A percentile compares a stretch with the other conserved stretches of the same genome.
phyloP scores from a whole-genome alignment of 2,113 vertebrate species.

The Steatornis caripensis region DNA sequence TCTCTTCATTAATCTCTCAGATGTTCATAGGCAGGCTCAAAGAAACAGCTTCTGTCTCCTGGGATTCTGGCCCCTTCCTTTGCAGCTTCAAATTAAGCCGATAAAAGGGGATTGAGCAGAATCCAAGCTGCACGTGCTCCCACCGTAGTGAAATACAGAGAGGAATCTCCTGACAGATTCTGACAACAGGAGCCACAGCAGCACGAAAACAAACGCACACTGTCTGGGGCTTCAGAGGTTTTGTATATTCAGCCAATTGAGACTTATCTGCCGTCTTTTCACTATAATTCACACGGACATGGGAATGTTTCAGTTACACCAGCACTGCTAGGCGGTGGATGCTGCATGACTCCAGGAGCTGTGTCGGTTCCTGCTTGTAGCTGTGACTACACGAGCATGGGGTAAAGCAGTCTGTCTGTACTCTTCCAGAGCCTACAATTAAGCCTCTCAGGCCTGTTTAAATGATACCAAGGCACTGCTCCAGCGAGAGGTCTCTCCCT shows the following conservation, averaged over 20 bases:
- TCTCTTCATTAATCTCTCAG: background rate
- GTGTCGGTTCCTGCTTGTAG: background rate
- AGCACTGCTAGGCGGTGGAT: background rate
- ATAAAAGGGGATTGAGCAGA: background rate
- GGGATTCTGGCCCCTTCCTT: background rate
- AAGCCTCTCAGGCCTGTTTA: background rate
- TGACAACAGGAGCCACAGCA: background rate
- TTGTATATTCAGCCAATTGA: background rate
- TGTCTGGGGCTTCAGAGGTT: background rate
- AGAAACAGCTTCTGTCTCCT: background rate
- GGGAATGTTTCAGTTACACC: background rate
- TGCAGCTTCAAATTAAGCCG: background rate
- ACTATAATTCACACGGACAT: background rate
- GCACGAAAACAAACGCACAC: background rate
- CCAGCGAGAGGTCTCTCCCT: background rate
- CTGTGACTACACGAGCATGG: background rate
- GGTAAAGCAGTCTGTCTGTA: background rate
- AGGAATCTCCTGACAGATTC: background rate
- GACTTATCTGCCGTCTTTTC: background rate
- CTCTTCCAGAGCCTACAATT: background rate
- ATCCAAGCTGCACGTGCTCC: background rate
- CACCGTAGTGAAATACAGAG: background rate
- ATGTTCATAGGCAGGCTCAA: background rate
- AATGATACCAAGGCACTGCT: background rate
- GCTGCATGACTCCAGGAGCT: background rate